Evolutionary conservation across 2,113 vertebrate genomes (phyloP), one percentile per base, ranked within the genome.

Genomic region (Rhinolophus sinicus): DNA sequence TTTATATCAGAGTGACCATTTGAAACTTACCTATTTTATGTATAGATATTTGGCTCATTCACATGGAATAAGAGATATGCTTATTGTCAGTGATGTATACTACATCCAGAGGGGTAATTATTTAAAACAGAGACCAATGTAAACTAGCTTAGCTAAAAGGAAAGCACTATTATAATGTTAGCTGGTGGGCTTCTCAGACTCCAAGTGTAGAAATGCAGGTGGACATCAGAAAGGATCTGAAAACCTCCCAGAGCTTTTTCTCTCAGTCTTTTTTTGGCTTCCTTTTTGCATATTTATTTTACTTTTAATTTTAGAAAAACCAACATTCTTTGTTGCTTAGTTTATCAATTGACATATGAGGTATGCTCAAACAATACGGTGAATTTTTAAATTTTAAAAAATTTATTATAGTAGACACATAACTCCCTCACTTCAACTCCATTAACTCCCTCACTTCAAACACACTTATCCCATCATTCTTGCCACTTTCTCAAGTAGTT

Each of bases 91-190:
- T 40, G 50, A 82, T 64, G 33, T 47, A 56, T 58, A 5, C 62
- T 85, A 35, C 3, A 76, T 56, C 19, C 58, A 75, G 78, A 78
- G n/a, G 65, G 5, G 70, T 81, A 90, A 40, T 76, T 62, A 91
- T 77, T 33, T 93, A 81, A 54, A 93, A 38, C n/a, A 82, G 35
- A 88, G 28, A 75, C 7, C 3, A 85, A 19, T 12, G 26, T 78
- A 33, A 56, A 35, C 47, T 81, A 18, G 1, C 21, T 52, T 73
- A 78, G 62, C 26, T 69, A 76, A 85, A 70, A 40, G 40, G 81
- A 95, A 88, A 91, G 35, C 52, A 92, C 78, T 67, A 21, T 60
- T 67, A 47, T 64, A 69, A 69, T 70, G 18, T 50, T 90, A 88
- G 4, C 33, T 64, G 44, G 8, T 16, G 56, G 16, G 2, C 6